Evolutionary conservation across 2,113 vertebrate species (phyloP), one percentile per base, ranked within the genome.

Genomic region (Phaethornis superciliosus): DNA sequence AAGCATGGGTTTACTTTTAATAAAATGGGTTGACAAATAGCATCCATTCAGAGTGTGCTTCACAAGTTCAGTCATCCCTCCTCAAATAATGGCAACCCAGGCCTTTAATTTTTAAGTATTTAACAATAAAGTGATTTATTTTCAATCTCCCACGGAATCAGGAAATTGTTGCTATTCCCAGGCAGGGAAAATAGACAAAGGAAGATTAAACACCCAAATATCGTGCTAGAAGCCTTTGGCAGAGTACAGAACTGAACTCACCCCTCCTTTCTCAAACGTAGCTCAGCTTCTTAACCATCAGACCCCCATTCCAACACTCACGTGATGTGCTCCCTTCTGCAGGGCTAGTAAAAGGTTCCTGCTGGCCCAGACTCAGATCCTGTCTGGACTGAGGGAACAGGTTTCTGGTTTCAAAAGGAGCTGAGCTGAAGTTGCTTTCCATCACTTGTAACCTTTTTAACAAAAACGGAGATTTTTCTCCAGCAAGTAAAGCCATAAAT

Each of bases 331-430:
- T 13, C 19, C 85, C 81, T 94, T 95, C 89, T 59, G 63, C 35
- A 6, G 80, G 77, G 82, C 85, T 55, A 95, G 91, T 69, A 80
- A 94, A 89, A 91, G 95, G 74, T 88, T 96, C 93, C 91, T 92
- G 92, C 91, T 91, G 91, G 96, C 96, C 95, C 85, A 11, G 86
- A 15, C 91, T 95, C 95, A 86, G 89, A 88, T 81, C 94, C 94
- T 55, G 30, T 80, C 93, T 87, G 90, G 86, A 69, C 76, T 67
- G 68, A 96, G 55, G 85, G 94, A 90, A 91, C 74, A 91, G 91
- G 96, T 93, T 97, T 97, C 95, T 97, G 83, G 89, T 96, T 98
- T 97, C 96, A 97, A 96, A 97, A 96, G 52, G 81, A 85, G 62
- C 49, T 56, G 71, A 81, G 58, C 0, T 91, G 69, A 88, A 85